Percentiles rank a stretch among this genome's conserved stretches.
Evolutionary conservation across 2,888 invertebrate genomes (phyloP).

Genomic region (Bombylius discolor): DNA sequence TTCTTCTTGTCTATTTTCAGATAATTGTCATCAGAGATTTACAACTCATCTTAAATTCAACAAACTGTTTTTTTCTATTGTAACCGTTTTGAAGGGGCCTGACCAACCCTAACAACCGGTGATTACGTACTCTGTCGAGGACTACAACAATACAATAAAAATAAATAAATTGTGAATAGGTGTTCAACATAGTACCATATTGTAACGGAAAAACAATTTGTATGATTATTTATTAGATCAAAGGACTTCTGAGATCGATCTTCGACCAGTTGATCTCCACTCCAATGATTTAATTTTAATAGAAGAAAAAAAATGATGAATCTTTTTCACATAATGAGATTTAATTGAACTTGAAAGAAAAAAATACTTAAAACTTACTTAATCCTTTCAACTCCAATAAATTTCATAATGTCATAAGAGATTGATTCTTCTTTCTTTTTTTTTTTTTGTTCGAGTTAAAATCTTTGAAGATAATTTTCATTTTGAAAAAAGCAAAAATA

Average conservation of each 20-base stretch:
- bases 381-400: not conserved
- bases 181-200: not conserved
- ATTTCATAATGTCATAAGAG: not conserved
- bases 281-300: not conserved
- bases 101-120: slow-evolving; percentile 6
- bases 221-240: not conserved
- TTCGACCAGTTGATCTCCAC: slow-evolving; percentile 9
- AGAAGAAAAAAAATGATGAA: no score
- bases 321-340: not conserved
- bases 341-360: not conserved
- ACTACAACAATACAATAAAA: not conserved
- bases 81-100: not conserved
- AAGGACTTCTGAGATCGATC: slow-evolving; percentile 4
- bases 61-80: not conserved
- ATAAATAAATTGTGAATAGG: no score
- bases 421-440: not conserved
- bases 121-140: slow-evolving; percentile 1
- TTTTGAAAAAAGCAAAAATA: not conserved
- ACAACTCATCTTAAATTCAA: not conserved
- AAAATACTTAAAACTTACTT: not conserved
- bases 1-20: slow-evolving; percentile 3
- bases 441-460: not conserved
- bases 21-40: slow-evolving; percentile 2
- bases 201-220: not conserved
- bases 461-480: not conserved